Conservation (phyloP, 2,113 vertebrate species). For the Oreocharis arfaki region DNA sequence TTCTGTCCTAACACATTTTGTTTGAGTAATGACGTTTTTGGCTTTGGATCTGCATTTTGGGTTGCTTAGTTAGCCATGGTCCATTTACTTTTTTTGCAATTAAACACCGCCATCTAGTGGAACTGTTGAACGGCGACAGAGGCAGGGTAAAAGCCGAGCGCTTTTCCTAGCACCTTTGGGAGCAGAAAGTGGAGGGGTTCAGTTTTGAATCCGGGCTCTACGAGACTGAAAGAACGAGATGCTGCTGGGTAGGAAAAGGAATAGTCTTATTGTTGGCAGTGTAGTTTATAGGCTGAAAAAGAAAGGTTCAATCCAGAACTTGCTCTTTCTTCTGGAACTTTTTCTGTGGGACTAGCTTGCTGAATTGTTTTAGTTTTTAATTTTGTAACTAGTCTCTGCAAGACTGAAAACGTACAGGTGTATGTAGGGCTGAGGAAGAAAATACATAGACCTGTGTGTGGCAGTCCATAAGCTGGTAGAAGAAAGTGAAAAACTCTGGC, state of each 20-base stretch:
- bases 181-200: not conserved
- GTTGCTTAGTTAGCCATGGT: not conserved
- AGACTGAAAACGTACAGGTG: not conserved
- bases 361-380: not conserved
- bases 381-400: not conserved
- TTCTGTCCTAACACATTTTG: not conserved
- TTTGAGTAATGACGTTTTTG: not conserved
- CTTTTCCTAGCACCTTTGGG: not conserved
- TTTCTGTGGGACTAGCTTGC: not conserved
- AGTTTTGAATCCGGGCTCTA: not conserved
- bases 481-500: not conserved
- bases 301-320: not conserved
- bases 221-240: not conserved
- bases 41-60: not conserved
- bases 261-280: too few species aligned
- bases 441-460: not conserved
- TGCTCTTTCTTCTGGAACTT: not conserved
- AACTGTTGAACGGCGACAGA: rapidly evolving
- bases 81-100: not conserved
- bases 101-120: not conserved
- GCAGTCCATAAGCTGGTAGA: not conserved
- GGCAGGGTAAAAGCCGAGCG: not conserved
- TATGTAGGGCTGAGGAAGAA: not conserved
- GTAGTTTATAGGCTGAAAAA: not conserved
- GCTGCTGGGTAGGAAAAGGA: not conserved